Evolutionary conservation across 2,888 invertebrate species (phyloP).

Genomic region (Theretra japonica): DNA sequence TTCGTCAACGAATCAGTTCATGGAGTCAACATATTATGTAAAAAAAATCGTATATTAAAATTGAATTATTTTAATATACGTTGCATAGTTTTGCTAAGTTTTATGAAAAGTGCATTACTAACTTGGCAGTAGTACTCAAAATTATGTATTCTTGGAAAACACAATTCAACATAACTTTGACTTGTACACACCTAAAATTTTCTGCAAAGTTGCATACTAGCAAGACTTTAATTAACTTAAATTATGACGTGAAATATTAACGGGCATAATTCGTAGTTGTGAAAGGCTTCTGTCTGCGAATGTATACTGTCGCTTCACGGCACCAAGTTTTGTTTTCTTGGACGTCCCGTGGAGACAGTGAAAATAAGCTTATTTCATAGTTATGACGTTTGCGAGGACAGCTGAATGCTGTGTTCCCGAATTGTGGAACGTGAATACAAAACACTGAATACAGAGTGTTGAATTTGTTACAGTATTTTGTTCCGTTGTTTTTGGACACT

Average conservation of each 20-base stretch:
- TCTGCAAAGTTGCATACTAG: neutral
- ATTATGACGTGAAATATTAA: constrained; percentile 2
- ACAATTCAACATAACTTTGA: neutral
- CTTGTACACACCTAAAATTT: neutral
- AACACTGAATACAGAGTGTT: neutral
- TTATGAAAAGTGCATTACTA: neutral
- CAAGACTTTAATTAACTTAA: neutral
- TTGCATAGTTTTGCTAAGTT: no score
- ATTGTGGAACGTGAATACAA: neutral
- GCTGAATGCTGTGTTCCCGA: neutral
- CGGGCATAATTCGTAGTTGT: neutral
- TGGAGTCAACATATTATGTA: no score
- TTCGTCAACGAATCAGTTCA: no score
- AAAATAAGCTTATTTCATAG: neutral
- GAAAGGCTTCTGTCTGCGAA: neutral
- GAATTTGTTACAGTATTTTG: neutral
- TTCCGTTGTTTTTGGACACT: no score
- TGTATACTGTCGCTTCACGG: neutral
- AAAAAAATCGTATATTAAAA: no score
- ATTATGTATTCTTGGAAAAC: neutral
- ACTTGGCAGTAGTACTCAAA: neutral
- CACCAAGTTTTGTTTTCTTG: constrained; percentile 1
- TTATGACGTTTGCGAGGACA: neutral
- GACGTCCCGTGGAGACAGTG: neutral
- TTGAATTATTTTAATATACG: no score